Base-by-base conservation (phyloP, 64 coral and sea anemone species). In the Montipora sp. region DNA sequence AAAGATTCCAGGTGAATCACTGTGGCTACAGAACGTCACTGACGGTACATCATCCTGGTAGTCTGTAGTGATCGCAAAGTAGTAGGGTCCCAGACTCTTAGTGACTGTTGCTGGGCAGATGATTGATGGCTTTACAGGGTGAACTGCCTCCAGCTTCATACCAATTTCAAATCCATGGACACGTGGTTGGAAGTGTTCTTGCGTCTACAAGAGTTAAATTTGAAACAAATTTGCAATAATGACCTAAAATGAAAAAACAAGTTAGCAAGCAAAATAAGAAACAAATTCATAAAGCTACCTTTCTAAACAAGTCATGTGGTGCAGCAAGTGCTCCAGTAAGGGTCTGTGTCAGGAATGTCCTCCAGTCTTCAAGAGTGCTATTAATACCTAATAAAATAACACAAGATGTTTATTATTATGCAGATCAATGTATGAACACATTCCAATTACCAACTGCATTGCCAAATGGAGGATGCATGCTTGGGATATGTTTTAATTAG, bases 151-250 rank as follows among this genome's bases (percentile, higher is more conserved):
- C 15, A 98, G 73, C 51, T 98, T 98, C 96, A 98, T 98, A 16
- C 96, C 94, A 75, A 94, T 89, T 96, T 98, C 96, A 98, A 98
- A 98, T 48, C 94, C 94, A 96, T 98, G 96, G 57, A 98, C 96
- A 71, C 91, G 83, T 83, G 94, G 96, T 21, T 98, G 93, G 53
- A 95, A 98, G 83, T 95, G 93, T 24, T 98, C 96, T 83, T 98
- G 91, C 11, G 94, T 93, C 90, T 93, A 72, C 87, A 77, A 7
- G 45, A 12, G 36, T 36, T 36, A 63, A 90, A 18, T 16, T 9
- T 0, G 70, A 24, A 14, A 12, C 75, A 76, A 50, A 81, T 21
- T 70, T 13, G 36, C 36, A 36, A 36, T 36, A 36, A 36, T 36
- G 36, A 36, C 36, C 36, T 36, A 36, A 2, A 36, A 36, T 36